Conservation (phyloP, 2,113 vertebrate species). For the Aleadryas rufinucha region DNA sequence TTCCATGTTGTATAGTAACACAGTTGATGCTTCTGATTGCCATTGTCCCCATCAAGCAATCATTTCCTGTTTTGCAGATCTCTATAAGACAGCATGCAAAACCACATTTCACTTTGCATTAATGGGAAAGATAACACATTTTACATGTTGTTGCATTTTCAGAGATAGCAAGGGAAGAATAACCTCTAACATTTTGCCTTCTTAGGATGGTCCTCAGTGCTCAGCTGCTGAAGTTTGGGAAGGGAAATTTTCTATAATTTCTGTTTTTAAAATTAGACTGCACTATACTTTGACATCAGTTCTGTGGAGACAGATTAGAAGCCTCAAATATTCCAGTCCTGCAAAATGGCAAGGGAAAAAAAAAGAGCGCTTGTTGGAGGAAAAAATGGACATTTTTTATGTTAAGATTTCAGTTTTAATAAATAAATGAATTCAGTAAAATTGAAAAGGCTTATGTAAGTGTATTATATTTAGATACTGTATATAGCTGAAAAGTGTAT, state of each 20-base stretch:
- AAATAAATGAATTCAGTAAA: neutral
- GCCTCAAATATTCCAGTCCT: neutral
- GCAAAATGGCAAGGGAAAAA: neutral
- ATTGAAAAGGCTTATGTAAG: neutral
- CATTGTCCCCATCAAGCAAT: slow-evolving; percentile 30
- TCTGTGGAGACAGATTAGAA: neutral
- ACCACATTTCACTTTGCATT: slow-evolving; percentile 48
- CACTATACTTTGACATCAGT: slow-evolving; percentile 3
- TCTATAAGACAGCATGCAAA: slow-evolving; percentile 21
- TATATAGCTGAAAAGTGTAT: neutral
- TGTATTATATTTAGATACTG: neutral
- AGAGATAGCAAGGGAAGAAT: slow-evolving; percentile 42
- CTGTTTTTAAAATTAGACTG: slow-evolving; percentile 16
- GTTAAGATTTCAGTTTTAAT: neutral
- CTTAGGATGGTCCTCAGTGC: neutral
- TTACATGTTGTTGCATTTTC: slow-evolving; percentile 31
- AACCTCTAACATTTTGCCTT: slow-evolving; percentile 17
- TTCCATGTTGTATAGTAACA: neutral
- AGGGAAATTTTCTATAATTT: neutral
- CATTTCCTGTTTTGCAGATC: slow-evolving; percentile 24
- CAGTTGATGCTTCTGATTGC: slow-evolving; percentile 21
- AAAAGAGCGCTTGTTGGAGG: neutral
- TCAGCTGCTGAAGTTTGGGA: neutral
- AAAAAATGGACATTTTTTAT: neutral
- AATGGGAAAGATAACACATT: slow-evolving; percentile 50